phyloP scores from a whole-genome alignment of 2,113 vertebrate species.

The Baryphthengus martii region DNA sequence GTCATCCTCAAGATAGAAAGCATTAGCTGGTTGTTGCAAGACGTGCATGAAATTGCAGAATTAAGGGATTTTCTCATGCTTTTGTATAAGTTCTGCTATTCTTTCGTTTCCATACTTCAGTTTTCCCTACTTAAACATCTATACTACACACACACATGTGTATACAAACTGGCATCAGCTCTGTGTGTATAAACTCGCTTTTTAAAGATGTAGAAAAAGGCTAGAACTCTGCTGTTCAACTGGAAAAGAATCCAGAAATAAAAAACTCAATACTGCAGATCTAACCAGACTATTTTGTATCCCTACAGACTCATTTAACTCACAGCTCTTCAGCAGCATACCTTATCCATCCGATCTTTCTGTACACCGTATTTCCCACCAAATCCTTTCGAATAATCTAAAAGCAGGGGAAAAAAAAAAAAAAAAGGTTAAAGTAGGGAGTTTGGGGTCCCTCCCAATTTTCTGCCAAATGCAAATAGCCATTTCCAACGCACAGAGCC shows the following conservation, averaged over 20 bases:
- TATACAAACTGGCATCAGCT: not conserved
- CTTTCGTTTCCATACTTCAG: not conserved
- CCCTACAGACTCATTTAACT: not conserved
- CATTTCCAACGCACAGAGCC: not conserved
- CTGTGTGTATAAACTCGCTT: not conserved
- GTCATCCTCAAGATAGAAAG: not conserved
- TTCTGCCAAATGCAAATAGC: not conserved
- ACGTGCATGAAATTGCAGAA: not conserved
- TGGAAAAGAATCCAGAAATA: not conserved
- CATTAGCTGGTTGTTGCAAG: not conserved
- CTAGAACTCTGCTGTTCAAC: not conserved
- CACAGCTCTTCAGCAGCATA: not conserved
- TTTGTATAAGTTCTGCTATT: not conserved
- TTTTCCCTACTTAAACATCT: not conserved
- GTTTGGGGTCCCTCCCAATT: not conserved
- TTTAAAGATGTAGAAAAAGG: not conserved
- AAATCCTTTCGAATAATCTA: constrained; percentile 95
- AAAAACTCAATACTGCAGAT: not conserved
- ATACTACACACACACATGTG: not conserved
- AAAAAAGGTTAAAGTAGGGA: not conserved
- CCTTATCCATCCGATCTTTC: constrained; percentile 97
- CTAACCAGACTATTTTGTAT: not conserved
- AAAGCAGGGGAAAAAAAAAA: constrained; percentile 2
- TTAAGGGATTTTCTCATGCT: not conserved
- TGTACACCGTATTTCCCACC: constrained; percentile 95